Base-by-base conservation (phyloP, 92 coral and sea anemone species). In the Porites divaricata region DNA sequence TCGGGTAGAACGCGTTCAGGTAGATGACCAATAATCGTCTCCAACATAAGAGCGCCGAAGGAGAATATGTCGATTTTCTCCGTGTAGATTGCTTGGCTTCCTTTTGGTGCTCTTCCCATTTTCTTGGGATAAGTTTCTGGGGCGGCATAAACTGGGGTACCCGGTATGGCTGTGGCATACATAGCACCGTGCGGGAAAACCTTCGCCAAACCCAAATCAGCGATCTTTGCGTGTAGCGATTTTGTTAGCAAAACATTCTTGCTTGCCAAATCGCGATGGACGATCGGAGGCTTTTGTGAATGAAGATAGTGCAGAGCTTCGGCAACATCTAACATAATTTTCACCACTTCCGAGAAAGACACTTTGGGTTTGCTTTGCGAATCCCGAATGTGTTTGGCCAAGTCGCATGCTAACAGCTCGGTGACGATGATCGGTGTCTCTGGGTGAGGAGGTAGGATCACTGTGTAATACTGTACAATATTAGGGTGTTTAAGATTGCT, bases 51-150 rank as follows among this genome's bases (percentile, higher is more conserved):
- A 6, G 91, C 98, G 10, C 98, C 98, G 79, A 88, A 94, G 76
- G 98, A 94, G 78, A 94, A 94, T 63, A 94, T 92, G 83, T 94
- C 98, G 81, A 94, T 67, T 89, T 94, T 92, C 57, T 88, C 90
- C 17, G 92, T 92, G 82, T 94, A 94, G 70, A 49, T 87, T 10
- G 92, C 91, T 75, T 87, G 84, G 23, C 80, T 57, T 1, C 75
- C 77, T 74, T 49, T 69, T 14, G 26, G 76, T 74, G 68, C 71
- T 64, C 76, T 70, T 12, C 86, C 89, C 4, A 73, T 51, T 50
- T 67, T 61, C 63, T 58, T 71, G 8, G 98, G 93, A 24, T 88
- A 89, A 11, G 98, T 94, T 66, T 94, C 98, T 63, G 98, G 98
- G 15, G 98, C 98, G 16, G 95, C 92, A 66, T 94, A 94, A 11